Base-by-base conservation (phyloP, 2,113 vertebrate genomes). In the Suricata suricatta region DNA sequence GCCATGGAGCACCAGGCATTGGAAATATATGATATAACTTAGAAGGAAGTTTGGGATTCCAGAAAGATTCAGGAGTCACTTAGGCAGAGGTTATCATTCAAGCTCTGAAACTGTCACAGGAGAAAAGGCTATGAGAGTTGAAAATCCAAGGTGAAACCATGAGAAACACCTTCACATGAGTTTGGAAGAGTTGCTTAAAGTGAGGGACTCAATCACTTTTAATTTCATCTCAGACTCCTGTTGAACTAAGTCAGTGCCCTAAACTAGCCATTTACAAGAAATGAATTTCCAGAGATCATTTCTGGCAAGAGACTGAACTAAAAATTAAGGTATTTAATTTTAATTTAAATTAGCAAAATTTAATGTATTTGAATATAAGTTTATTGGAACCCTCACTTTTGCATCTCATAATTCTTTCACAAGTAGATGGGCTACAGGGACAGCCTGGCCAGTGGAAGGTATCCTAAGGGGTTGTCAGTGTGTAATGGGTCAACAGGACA, bases 251-350 rank as follows among this genome's bases (percentile, higher is more conserved):
- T 29, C 41, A 27, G 47, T 93, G 80, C 77, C 52, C 7, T 35
- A 31, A 94, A 64, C 68, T 88, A 90, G 57, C 29, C n/a, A 11
- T 38, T 60, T 77, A 16, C 50, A 93, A 57, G 64, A 86, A 90
- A 92, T 50, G 57, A 82, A 44, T 84, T 76, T 81, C 69, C 81
- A 97, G 90, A 95, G 80, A 66, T 74, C 19, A 13, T 88, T 93
- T 89, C 71, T 81, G 89, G 77, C 63, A 94, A 81, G 76, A 76
- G 69, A 81, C 33, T 72, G 81, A 95, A 44, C 84, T 72, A 91
- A 52, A 77, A 77, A 77, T 47, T 47, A 31, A 47, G 29, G 41
- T 9, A 44, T 44, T 76, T 15, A 44, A 76, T 77, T 77, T 77
- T 44, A 76, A 16, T 76, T 76, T 76, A 31, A 31, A 31, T 77